phyloP scores from a whole-genome alignment of 1,140 invertebrate genomes.

The Drosophila melanogaster region DNA sequence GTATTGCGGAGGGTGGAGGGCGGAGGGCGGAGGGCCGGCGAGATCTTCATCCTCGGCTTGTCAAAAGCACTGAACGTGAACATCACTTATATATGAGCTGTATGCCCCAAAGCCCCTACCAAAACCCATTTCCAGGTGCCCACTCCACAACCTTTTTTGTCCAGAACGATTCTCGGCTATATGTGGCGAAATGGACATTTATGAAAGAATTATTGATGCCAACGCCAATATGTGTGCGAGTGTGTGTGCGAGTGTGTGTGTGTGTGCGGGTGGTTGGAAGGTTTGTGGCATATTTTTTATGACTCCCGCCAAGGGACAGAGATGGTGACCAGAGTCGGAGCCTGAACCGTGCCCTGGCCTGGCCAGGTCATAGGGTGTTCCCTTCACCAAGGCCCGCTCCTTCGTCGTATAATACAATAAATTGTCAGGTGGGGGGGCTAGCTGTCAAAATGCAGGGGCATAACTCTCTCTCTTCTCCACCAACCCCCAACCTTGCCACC shows the following conservation, averaged over 20 bases:
- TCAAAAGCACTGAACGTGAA: slow-evolving; percentile 76
- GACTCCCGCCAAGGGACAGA: slow-evolving; percentile 38
- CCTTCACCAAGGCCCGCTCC: too few relatives aligned
- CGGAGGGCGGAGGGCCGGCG: neutral
- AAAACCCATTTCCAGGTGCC: slow-evolving; percentile 10
- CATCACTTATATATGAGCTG: slow-evolving; percentile 55
- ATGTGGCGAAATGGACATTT: slow-evolving; percentile 84
- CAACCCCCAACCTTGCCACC: too few relatives aligned
- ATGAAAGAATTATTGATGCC: slow-evolving; percentile 84
- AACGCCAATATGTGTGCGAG: slow-evolving; percentile 51
- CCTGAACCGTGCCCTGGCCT: slow-evolving; percentile 32
- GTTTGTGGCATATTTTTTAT: slow-evolving; percentile 81
- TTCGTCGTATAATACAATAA: slow-evolving; percentile 74
- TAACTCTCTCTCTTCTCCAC: slow-evolving; percentile 29
- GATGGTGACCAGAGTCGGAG: slow-evolving; percentile 45
- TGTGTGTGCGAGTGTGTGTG: slow-evolving; percentile 26
- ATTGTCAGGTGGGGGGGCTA: slow-evolving; percentile 75
- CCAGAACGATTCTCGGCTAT: slow-evolving; percentile 68
- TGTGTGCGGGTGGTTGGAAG: slow-evolving; percentile 11
- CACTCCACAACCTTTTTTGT: neutral
- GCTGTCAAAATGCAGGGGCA: slow-evolving; percentile 77
- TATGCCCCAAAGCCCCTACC: neutral
- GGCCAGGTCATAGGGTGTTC: slow-evolving; percentile 50
- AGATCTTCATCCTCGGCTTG: slow-evolving; percentile 65
- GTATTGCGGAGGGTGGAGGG: neutral